These are phyloP conservation scores for Tenthredo livida DNA, from an alignment of 2,888 invertebrate species.

Conservation along the genomic window DNA sequence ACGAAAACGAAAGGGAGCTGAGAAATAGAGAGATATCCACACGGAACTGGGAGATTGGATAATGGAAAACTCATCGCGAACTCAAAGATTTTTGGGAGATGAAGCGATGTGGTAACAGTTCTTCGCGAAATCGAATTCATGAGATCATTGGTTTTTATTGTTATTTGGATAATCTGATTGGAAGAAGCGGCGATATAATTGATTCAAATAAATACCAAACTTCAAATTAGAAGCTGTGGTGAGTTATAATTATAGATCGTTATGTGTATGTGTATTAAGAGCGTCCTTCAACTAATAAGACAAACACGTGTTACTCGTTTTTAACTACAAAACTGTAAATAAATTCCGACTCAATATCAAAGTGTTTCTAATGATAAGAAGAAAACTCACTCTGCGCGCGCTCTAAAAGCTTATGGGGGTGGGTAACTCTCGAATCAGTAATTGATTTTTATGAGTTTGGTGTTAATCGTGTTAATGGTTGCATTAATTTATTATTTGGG, in stretches of 20 bases:
- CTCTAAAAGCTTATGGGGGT: conserved; percentile 6
- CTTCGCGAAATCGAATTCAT: neutral
- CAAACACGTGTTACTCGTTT: conserved; percentile 16
- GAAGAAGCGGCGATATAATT: neutral
- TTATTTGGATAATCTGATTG: neutral
- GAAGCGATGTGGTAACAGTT: neutral
- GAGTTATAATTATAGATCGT: neutral
- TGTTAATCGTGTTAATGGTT: conserved; percentile 44
- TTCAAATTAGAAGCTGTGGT: neutral
- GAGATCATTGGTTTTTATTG: neutral
- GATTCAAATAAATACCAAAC: conserved; percentile 22
- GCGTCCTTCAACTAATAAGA: neutral
- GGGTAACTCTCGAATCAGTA: conserved; percentile 14
- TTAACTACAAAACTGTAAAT: neutral
- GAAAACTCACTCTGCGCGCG: conserved; percentile 22
- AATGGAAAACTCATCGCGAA: neutral
- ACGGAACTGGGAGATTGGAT: neutral
- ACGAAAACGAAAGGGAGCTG: neutral
- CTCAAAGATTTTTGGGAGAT: too few species aligned
- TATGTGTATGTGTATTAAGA: conserved; percentile 4
- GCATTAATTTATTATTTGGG: conserved; percentile 48
- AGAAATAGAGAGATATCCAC: neutral
- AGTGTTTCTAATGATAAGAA: neutral
- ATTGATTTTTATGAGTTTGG: conserved; percentile 31
- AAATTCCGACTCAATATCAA: conserved; percentile 12